Percentiles rank a stretch among this genome's conserved stretches.
phyloP scores from a whole-genome alignment of 2,888 invertebrate species.

The Meiosimyza decipiens region DNA sequence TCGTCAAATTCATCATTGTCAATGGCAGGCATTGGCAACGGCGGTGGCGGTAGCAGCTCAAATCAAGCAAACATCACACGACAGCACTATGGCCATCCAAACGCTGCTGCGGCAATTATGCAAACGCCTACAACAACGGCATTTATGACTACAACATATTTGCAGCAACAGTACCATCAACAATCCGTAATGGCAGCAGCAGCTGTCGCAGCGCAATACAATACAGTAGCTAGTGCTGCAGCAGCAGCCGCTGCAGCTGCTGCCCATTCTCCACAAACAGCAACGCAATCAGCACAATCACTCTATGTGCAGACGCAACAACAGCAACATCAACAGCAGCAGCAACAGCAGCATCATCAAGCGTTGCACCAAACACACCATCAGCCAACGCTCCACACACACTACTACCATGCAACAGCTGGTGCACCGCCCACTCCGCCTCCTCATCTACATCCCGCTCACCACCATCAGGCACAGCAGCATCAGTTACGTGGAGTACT shows the following conservation, averaged over 20 bases:
- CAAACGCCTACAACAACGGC: conserved; percentile 36
- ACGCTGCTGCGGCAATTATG: conserved; percentile 22
- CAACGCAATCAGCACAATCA: conserved; percentile 35
- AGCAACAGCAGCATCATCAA: conserved; percentile 47
- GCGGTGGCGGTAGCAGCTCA: conserved; percentile 15
- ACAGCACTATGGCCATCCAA: conserved; percentile 36
- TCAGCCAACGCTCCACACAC: conserved; percentile 34
- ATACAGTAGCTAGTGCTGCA: conserved; percentile 36
- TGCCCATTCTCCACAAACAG: conserved; percentile 31
- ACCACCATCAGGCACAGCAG: conserved; percentile 40
- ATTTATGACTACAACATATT: conserved; percentile 42
- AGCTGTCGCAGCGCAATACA: conserved; percentile 39
- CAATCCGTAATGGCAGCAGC: conserved; percentile 37
- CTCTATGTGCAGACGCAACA: conserved; percentile 43
- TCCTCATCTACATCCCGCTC: conserved; percentile 42
- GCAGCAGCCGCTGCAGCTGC: conserved; percentile 38
- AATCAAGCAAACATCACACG: conserved; percentile 36
- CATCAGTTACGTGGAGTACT: conserved; percentile 46
- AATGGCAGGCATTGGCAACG: conserved; percentile 23
- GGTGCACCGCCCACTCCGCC: conserved; percentile 42
- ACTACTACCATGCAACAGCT: conserved; percentile 41
- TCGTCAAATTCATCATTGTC: background rate
- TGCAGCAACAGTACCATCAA: conserved; percentile 40
- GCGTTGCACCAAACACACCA: conserved; percentile 41
- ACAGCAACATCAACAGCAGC: conserved; percentile 45